These are phyloP conservation scores for Tanypteryx hageni DNA, from an alignment of 2,888 invertebrate genomes.

Conservation along the genomic window DNA sequence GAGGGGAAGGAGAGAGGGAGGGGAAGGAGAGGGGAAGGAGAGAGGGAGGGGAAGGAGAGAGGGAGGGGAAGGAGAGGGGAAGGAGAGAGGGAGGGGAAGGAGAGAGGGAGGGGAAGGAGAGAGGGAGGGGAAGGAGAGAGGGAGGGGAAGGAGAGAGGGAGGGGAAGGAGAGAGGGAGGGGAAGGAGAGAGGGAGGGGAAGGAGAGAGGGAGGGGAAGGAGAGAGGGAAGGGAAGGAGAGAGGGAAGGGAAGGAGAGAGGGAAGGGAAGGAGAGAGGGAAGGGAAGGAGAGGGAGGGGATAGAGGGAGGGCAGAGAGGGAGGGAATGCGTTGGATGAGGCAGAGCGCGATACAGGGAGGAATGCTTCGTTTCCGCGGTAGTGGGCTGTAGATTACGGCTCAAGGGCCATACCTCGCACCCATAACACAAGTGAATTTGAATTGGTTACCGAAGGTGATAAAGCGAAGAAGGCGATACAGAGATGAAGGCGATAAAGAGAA, in stretches of 20 bases:
- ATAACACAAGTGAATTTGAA: slow-evolving; percentile 4
- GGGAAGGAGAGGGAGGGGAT: background rate
- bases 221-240: background rate
- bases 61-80: no score
- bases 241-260: background rate
- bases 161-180: background rate
- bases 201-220: background rate
- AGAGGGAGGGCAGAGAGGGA: background rate
- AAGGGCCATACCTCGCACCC: background rate
- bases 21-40: background rate
- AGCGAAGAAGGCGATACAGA: background rate
- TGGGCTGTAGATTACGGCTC: slow-evolving; percentile 17
- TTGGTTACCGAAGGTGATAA: background rate
- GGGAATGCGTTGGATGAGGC: background rate
- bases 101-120: background rate
- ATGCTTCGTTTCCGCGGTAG: background rate
- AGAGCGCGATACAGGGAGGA: no score
- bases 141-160: background rate
- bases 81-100: background rate
- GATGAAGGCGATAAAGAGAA: background rate
- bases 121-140: background rate
- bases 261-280: background rate
- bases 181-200: background rate
- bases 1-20: background rate
- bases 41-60: background rate